A percentile compares a stretch with the other conserved stretches of the same genome.
phyloP scores from a whole-genome alignment of 1,140 invertebrate species.

The Oppia nitens region DNA sequence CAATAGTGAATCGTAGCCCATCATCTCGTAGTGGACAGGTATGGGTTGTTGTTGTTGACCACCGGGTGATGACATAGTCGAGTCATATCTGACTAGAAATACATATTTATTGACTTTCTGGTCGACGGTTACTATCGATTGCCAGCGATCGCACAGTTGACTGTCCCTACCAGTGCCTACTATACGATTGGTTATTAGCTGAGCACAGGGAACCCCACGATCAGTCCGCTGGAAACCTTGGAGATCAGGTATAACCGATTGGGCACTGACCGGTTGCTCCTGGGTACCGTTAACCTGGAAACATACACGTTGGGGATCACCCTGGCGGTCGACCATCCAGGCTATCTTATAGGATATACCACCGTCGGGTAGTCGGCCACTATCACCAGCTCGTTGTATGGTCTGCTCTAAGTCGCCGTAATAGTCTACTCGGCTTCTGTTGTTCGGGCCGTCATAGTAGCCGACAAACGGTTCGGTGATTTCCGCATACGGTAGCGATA shows the following conservation, averaged over 20 bases:
- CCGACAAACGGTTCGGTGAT: slow-evolving; percentile 64
- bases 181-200: too few species aligned
- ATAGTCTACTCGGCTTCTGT: slow-evolving; percentile 75
- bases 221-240: slow-evolving; percentile 42
- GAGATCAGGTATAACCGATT: slow-evolving; percentile 64
- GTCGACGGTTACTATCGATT: slow-evolving; percentile 41
- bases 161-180: not conserved
- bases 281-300: slow-evolving; percentile 63
- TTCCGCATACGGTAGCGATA: slow-evolving; percentile 73
- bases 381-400: slow-evolving; percentile 49
- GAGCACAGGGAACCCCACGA: too few species aligned
- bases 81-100: slow-evolving; percentile 6
- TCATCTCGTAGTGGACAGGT: slow-evolving; percentile 75
- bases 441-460: slow-evolving; percentile 56
- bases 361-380: slow-evolving; percentile 31
- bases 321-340: slow-evolving; percentile 48
- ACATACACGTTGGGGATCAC: slow-evolving; percentile 37
- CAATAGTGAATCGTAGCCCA: slow-evolving; percentile 70
- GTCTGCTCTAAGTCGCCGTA: slow-evolving; percentile 84
- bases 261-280: slow-evolving; percentile 42
- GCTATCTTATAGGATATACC: slow-evolving; percentile 67
- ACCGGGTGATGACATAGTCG: not conserved
- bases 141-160: slow-evolving; percentile 50
- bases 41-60: slow-evolving; percentile 23
- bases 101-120: slow-evolving; percentile 66